Evolutionary conservation across 1,140 invertebrate genomes (phyloP), one percentile per base, ranked within the genome.

Genomic region (Bacillus rossius): DNA sequence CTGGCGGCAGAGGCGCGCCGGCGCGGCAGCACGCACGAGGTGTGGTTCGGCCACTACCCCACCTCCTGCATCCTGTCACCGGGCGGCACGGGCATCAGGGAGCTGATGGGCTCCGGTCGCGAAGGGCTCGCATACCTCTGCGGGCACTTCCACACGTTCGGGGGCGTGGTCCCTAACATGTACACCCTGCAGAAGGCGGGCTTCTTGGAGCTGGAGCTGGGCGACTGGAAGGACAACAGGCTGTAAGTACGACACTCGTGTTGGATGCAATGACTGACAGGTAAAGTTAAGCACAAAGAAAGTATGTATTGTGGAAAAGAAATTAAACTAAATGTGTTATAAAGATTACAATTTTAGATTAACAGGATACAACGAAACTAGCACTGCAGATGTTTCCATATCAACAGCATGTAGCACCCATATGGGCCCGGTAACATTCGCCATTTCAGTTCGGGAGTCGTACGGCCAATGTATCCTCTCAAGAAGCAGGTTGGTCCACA

Each of bases 21-120:
- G 14, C 73, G 57, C 17, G 74, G 77, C 55, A 75, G 73, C 23
- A 78, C 83, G 69, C 84, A 84, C 62, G 86, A 85, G 14, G 76
- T 94, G 59, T 91, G 87, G 83, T 96, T 96, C 80, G 93, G 93
- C 20, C 94, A 97, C 73, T 96, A 96, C 77, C 93, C 94, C 13
- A 94, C 92, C 2, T 94, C 93, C 4, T 87, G 88, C 62, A 92
- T 96, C 62, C 71, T 91, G 16, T 76, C 84, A 1, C 77, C 86
- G 17, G 72, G 79, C 51, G 77, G 77, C 57, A 75, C 81, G 29
- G 79, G 82, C 55, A 65, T 85, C 7, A 71, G 82, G 59, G 73
- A 76, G 53, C 59, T 85, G 26, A 79, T 87, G 59, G 81, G 81
- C 64, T 76, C 72, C 61, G 83, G 74, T 54, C 64, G 65, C 34